phyloP scores from a whole-genome alignment of 1,140 invertebrate genomes.

The Zaprionus tsacasi region DNA sequence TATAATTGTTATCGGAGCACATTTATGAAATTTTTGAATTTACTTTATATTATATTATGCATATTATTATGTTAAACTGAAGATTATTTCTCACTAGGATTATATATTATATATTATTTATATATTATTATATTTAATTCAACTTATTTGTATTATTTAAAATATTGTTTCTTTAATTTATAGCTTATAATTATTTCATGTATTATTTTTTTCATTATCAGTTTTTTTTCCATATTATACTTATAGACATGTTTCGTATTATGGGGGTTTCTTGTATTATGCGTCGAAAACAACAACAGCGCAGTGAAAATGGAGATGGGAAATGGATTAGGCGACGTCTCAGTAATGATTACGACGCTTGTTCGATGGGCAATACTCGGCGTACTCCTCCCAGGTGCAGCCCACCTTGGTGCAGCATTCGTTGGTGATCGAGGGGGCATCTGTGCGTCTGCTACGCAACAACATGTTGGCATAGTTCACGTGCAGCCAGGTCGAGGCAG shows the following conservation, averaged over 20 bases:
- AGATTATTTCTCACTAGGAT: neutral
- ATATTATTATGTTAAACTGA: neutral
- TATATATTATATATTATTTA: neutral
- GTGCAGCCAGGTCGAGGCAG: conserved; percentile 80
- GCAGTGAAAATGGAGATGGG: neutral
- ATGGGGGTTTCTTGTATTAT: conserved; percentile 13
- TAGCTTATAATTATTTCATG: neutral
- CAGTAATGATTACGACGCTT: conserved; percentile 84
- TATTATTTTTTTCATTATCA: neutral
- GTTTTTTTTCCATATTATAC: neutral
- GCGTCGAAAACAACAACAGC: conserved; percentile 16
- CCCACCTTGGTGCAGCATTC: conserved; percentile 86
- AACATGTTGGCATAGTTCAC: conserved; percentile 78
- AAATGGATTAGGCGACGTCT: neutral
- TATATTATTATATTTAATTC: neutral
- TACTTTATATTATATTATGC: neutral
- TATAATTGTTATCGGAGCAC: neutral
- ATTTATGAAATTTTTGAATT: neutral
- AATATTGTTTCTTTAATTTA: neutral
- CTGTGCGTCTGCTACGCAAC: conserved; percentile 73
- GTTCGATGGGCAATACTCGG: conserved; percentile 87
- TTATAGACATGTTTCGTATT: neutral
- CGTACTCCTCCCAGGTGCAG: conserved; percentile 88
- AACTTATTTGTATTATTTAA: neutral
- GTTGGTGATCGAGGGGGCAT: conserved; percentile 85